phyloP scores from a whole-genome alignment of 2,888 invertebrate genomes.

The Heliconius hortense region DNA sequence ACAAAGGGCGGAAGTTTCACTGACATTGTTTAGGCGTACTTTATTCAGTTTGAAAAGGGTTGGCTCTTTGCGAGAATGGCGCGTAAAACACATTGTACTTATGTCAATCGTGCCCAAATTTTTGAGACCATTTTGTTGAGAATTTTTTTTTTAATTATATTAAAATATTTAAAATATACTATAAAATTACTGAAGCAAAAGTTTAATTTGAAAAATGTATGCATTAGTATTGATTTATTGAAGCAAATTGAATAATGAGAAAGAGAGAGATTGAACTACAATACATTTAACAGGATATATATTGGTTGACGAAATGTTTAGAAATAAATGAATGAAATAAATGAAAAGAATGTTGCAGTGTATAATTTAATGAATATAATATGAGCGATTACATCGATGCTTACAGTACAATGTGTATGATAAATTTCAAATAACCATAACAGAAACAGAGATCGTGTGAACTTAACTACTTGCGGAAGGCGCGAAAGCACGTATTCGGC shows the following conservation, averaged over 20 bases:
- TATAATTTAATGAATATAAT: slow-evolving; percentile 43
- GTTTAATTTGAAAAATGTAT: neutral
- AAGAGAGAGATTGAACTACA: neutral
- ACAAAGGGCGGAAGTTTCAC: slow-evolving; percentile 19
- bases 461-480: slow-evolving; percentile 28
- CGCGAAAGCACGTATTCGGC: slow-evolving; percentile 42
- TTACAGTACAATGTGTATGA: slow-evolving; percentile 36
- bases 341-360: slow-evolving; percentile 42
- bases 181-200: neutral
- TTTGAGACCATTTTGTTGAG: slow-evolving; percentile 10
- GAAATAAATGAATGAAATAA: slow-evolving; percentile 26
- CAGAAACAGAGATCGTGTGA: slow-evolving; percentile 12
- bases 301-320: neutral
- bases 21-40: slow-evolving; percentile 24
- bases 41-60: slow-evolving; percentile 34
- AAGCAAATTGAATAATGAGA: neutral
- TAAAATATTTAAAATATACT: neutral
- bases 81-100: slow-evolving; percentile 31
- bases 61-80: slow-evolving; percentile 33
- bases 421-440: slow-evolving; percentile 13
- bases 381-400: slow-evolving; percentile 23
- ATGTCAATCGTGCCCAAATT: slow-evolving; percentile 31
- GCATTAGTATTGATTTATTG: neutral
- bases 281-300: neutral
- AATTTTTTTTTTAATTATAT: neutral